These are phyloP conservation scores for Brachypterus glaber DNA, from an alignment of 2,888 invertebrate species.

Conservation along the genomic window DNA sequence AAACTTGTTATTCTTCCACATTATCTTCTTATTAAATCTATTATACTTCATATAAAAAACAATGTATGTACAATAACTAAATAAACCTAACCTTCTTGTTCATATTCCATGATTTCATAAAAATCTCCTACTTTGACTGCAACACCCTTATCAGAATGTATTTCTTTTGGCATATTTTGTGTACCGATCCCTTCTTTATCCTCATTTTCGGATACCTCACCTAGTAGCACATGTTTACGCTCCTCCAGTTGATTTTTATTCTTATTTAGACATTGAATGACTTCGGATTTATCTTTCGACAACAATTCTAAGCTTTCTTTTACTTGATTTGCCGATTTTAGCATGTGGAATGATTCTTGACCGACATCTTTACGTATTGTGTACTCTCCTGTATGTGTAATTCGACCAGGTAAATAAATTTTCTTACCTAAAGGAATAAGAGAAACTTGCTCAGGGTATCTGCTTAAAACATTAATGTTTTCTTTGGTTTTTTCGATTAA, in stretches of 20 bases:
- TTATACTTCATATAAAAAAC: too few species aligned
- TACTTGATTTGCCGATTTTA: conserved; percentile 26
- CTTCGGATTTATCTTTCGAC: conserved; percentile 19
- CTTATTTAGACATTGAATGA: conserved; percentile 22
- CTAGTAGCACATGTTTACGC: conserved; percentile 24
- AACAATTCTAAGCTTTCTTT: conserved; percentile 22
- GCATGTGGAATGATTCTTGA: conserved; percentile 24
- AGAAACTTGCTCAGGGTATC: conserved; percentile 27
- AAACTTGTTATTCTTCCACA: too few species aligned
- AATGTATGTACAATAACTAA: too few species aligned
- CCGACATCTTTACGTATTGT: conserved; percentile 23
- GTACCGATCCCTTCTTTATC: conserved; percentile 11
- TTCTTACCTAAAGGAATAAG: conserved; percentile 31
- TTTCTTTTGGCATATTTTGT: conserved; percentile 25
- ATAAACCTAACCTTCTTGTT: too few species aligned
- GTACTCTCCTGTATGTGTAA: conserved; percentile 32
- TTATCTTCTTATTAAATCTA: too few species aligned
- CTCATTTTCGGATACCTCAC: conserved; percentile 14
- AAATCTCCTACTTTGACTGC: conserved; percentile 30
- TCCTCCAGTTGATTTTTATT: conserved; percentile 27
- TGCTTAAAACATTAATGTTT: conserved; percentile 22
- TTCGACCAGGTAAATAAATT: conserved; percentile 31
- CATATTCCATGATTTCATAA: conserved; percentile 33
- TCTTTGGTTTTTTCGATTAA: conserved; percentile 20
- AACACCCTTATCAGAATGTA: conserved; percentile 30